Evolutionary conservation across 2,797 vertebrate species (phyloP).

Genomic region (Anguilla marmorata): DNA sequence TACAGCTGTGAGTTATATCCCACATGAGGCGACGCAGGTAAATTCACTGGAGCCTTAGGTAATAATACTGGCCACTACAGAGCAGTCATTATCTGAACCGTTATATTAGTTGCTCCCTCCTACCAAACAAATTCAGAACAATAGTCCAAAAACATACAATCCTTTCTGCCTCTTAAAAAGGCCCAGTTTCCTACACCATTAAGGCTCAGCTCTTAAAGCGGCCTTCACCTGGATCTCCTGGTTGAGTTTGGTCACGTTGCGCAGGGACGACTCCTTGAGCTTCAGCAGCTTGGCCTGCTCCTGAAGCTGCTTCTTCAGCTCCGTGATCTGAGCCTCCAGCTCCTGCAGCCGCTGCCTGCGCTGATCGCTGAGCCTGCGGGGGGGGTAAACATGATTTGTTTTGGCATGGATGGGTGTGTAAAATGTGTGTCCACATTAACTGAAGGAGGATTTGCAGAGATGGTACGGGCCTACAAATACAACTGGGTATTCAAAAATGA

Average conservation of each 20-base stretch:
- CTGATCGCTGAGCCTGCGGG: slow-evolving; percentile 85
- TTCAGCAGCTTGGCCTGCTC: slow-evolving; percentile 95
- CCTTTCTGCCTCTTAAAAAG: neutral
- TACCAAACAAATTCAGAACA: neutral
- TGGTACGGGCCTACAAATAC: neutral
- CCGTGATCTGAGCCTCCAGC: slow-evolving; percentile 82
- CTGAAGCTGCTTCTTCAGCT: slow-evolving; percentile 88
- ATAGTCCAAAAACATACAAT: neutral
- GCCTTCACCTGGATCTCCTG: slow-evolving; percentile 85
- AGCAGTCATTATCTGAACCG: neutral
- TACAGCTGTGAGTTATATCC: neutral
- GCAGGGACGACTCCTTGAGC: slow-evolving; percentile 85
- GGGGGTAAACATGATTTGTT: neutral
- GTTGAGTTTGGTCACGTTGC: slow-evolving; percentile 83
- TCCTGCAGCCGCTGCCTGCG: slow-evolving; percentile 92
- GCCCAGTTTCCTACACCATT: neutral
- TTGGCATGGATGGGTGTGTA: too few species aligned
- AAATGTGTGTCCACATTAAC: neutral
- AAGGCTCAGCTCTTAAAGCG: neutral
- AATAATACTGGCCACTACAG: neutral
- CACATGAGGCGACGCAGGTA: neutral
- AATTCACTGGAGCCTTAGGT: neutral
- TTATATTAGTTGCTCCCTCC: neutral
- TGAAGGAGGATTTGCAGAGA: neutral
- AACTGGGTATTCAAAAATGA: neutral